These are phyloP conservation scores for Trematomus loennbergii DNA, from an alignment of 2,113 vertebrate genomes.

Conservation along the genomic window DNA sequence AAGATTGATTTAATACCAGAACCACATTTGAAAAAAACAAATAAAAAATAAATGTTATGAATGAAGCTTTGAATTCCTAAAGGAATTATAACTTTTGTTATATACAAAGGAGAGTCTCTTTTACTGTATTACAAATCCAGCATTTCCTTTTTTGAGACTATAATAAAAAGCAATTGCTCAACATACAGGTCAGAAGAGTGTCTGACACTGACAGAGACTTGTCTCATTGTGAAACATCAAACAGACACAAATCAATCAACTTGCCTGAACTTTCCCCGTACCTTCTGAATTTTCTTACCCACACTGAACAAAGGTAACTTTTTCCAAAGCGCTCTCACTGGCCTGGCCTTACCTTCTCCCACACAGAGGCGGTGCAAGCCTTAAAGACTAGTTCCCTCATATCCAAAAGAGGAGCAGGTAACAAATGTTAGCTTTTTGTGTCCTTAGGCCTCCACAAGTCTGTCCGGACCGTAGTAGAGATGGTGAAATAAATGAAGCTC, in stretches of 20 bases:
- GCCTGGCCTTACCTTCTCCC: constrained; percentile 83
- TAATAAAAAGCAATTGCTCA: background rate
- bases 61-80: background rate
- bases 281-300: constrained; percentile 6
- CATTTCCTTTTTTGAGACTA: background rate
- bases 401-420: constrained; percentile 46
- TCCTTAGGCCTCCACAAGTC: constrained; percentile 27
- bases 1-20: too few relatives aligned
- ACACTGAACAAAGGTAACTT: background rate
- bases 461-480: constrained; percentile 12
- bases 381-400: constrained; percentile 86
- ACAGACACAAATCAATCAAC: constrained; percentile 14
- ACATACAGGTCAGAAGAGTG: background rate
- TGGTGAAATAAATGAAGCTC: constrained; percentile 14
- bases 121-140: background rate
- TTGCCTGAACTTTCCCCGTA: background rate
- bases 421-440: constrained; percentile 5
- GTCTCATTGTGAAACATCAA: constrained; percentile 21
- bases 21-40: too few relatives aligned
- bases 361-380: constrained; percentile 82
- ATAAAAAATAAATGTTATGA: too few relatives aligned
- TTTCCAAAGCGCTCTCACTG: background rate
- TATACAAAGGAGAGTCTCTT: background rate
- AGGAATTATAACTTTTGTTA: background rate
- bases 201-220: constrained; percentile 2